These are phyloP conservation scores for Ptilonorhynchus violaceus DNA, from an alignment of 2,113 vertebrate species.

Conservation along the genomic window DNA sequence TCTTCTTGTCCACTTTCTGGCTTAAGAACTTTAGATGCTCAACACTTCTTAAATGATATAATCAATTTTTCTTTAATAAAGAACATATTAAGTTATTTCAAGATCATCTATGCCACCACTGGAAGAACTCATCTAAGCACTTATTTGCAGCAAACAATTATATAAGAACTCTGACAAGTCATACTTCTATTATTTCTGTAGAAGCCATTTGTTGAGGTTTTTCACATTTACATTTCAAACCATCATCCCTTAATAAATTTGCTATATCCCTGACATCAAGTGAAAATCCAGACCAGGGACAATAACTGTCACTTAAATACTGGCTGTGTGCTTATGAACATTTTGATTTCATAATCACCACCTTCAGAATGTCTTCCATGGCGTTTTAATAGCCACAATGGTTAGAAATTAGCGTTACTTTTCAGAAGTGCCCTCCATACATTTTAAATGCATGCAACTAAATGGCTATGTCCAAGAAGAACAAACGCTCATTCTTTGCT, in stretches of 20 bases:
- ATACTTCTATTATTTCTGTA: neutral
- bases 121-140: neutral
- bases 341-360: neutral
- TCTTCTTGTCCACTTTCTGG: neutral
- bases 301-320: neutral
- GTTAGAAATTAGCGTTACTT: neutral
- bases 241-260: neutral
- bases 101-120: neutral
- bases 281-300: neutral
- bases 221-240: neutral
- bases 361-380: neutral
- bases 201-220: neutral
- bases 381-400: neutral
- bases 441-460: neutral
- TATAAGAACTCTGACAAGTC: neutral
- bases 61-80: neutral
- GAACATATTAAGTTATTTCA: neutral
- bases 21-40: neutral
- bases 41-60: neutral
- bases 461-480: neutral
- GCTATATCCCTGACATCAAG: accelerated
- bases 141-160: neutral
- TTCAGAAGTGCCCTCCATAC: neutral
- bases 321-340: neutral
- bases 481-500: neutral